These are phyloP conservation scores for Ormyrus thymus DNA, from an alignment of 2,888 invertebrate genomes.

Conservation along the genomic window DNA sequence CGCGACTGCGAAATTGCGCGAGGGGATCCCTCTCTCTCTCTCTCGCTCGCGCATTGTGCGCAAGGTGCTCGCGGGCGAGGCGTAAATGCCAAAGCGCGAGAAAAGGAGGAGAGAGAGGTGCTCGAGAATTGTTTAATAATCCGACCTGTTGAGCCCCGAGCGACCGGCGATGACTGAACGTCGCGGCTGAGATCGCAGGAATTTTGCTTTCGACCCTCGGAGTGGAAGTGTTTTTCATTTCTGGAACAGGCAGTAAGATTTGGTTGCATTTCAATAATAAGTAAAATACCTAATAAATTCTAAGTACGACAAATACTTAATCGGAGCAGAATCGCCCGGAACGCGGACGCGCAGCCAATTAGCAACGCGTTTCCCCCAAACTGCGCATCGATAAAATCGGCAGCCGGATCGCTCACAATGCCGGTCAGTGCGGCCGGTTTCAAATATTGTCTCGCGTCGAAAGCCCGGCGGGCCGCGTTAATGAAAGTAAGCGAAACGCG, in stretches of 20 bases:
- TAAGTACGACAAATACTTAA: no score
- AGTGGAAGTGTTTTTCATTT: no score
- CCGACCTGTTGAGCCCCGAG: constrained; percentile 43
- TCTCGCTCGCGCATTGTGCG: constrained; percentile 24
- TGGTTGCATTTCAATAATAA: no score
- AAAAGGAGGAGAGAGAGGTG: not conserved
- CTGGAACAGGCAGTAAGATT: no score
- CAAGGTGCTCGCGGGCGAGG: constrained; percentile 7
- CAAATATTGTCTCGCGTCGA: not conserved
- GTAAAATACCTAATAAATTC: no score
- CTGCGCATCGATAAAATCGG: not conserved
- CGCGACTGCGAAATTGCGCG: constrained; percentile 1
- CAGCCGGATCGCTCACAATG: not conserved
- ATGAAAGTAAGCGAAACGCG: constrained; percentile 50
- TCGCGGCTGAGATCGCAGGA: no score
- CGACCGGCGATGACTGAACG: constrained; percentile 15
- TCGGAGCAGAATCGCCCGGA: no score
- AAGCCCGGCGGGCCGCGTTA: constrained; percentile 16
- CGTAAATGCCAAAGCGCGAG: constrained; percentile 27
- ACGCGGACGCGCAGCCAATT: not conserved
- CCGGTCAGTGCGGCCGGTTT: not conserved
- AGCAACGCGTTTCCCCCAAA: not conserved
- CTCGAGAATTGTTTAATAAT: constrained; percentile 51
- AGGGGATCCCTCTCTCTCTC: constrained; percentile 9
- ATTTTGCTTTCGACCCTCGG: no score